Evolutionary conservation across 1,140 invertebrate genomes (phyloP), one percentile per base, ranked within the genome.

Genomic region (Drosophila orosa): DNA sequence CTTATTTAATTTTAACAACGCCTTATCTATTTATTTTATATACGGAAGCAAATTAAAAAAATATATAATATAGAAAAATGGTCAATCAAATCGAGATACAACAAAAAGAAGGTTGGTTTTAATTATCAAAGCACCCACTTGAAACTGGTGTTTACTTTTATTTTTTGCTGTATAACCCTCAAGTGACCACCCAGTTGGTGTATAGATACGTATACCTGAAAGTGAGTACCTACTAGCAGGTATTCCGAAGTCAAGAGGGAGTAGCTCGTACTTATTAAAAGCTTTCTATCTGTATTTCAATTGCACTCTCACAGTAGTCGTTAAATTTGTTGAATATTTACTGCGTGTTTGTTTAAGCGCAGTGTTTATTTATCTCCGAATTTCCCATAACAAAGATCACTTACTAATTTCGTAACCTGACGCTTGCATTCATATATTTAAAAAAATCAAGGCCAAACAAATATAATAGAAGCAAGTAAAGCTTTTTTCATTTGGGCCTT

Each of bases 211-310:
- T 39, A 24, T 22, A 55, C 19, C 24, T 60, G 17, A 45, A 37
- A 55, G 22, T 27, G 10, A 55, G 19, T 17, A 19, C 13, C 37
- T 13, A 12, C n/a, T 15, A 7, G 1, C 24, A 33, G 42, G 10
- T 33, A 55, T 22, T 61, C 59, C 25, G 13, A 62, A 33, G 15
- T 39, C 29, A 65, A 50, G 33, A 39, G 63, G 63, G 59, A 50
- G 27, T 48, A 48, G 44, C 19, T 9, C 10, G 15, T n/a, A 29
- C 40, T 22, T 24, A 62, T 65, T 24, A 62, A 54, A 35, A 35
- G 60, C 37, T 22, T 44, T 35, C 29, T 66, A 44, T 68, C 60
- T 66, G 6, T 17, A 66, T 39, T 33, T 31, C 25, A 13, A 37
- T 66, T 50, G 2, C n/a, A 17, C 27, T 67, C 24, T 7, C 17